phyloP scores from a whole-genome alignment of 2,888 invertebrate species.

The Tenthredo distinguenda region DNA sequence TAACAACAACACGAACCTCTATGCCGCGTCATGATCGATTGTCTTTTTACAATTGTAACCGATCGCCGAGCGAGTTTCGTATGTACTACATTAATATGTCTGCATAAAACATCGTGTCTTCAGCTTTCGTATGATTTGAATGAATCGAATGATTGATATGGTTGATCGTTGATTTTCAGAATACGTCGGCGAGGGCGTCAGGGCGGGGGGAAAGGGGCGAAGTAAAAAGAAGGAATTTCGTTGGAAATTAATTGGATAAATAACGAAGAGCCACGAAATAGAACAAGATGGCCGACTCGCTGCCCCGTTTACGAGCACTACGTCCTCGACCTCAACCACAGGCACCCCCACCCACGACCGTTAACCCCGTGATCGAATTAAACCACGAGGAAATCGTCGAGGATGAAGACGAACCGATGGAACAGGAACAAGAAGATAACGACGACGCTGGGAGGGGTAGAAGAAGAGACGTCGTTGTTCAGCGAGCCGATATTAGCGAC shows the following conservation, averaged over 20 bases:
- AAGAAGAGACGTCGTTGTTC: constrained; percentile 50
- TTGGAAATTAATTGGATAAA: neutral
- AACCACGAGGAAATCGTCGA: constrained; percentile 59
- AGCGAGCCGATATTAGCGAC: constrained; percentile 20
- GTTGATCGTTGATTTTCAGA: neutral
- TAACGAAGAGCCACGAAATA: constrained; percentile 22
- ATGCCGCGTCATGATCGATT: constrained; percentile 17
- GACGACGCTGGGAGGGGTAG: constrained; percentile 61
- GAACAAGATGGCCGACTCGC: constrained; percentile 66
- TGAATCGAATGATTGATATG: neutral
- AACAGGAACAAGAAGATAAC: constrained; percentile 59
- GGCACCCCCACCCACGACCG: neutral
- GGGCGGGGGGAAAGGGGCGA: neutral
- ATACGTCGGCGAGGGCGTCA: neutral
- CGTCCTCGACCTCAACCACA: constrained; percentile 66
- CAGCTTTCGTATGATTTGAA: neutral
- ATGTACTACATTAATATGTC: neutral
- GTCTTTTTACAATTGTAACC: constrained; percentile 8
- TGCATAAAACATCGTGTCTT: neutral
- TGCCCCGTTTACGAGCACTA: constrained; percentile 68
- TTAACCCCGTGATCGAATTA: constrained; percentile 47
- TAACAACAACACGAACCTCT: neutral
- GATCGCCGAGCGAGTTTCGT: constrained; percentile 11
- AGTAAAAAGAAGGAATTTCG: neutral
- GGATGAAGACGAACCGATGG: constrained; percentile 57